Evolutionary conservation across 2,888 invertebrate genomes (phyloP).

Genomic region (Dryococelus australis): DNA sequence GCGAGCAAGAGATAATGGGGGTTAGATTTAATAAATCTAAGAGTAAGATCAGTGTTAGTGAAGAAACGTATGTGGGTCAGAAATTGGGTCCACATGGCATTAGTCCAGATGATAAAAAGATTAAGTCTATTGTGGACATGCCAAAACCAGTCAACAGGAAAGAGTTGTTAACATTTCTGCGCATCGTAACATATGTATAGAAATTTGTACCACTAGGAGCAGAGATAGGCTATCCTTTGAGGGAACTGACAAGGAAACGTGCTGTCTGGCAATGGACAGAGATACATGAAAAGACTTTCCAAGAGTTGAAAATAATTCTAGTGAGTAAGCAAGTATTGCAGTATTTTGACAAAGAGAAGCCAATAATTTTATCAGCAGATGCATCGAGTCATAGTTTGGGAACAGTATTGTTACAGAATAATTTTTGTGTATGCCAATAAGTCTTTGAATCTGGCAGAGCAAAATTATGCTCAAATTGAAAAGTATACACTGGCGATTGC

Average conservation of each 20-base stretch:
- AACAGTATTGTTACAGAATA: not conserved
- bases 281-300: not conserved
- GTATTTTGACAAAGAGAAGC: not conserved
- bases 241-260: conserved; percentile 37
- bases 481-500: not conserved
- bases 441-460: not conserved
- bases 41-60: not conserved
- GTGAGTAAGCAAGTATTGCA: not conserved
- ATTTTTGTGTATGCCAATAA: not conserved
- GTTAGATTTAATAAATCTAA: conserved; percentile 11
- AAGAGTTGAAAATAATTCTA: not conserved
- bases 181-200: conserved; percentile 40
- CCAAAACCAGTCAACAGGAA: conserved; percentile 41
- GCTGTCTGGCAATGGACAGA: conserved; percentile 24
- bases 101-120: conserved; percentile 37
- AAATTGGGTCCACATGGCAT: conserved; percentile 38
- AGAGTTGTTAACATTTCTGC: conserved; percentile 42
- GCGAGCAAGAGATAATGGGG: not conserved
- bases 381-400: not conserved
- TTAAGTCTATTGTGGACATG: conserved; percentile 42
- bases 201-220: conserved; percentile 42
- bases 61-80: conserved; percentile 43
- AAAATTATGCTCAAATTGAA: no score
- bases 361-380: not conserved
- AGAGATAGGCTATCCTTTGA: conserved; percentile 38